Base-by-base conservation (phyloP, 2,888 invertebrate genomes). In the Odontocolon sp. region DNA sequence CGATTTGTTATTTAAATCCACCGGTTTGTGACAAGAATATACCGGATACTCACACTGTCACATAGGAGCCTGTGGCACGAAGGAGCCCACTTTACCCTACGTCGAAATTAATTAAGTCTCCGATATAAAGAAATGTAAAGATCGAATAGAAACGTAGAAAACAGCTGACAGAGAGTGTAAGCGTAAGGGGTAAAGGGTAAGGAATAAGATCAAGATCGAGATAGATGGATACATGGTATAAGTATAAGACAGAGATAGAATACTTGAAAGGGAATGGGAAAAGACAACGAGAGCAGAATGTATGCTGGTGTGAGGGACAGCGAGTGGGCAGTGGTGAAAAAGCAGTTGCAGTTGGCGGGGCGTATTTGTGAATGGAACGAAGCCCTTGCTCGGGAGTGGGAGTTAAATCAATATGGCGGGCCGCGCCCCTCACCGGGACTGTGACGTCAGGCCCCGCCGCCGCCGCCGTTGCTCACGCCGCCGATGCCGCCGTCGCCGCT, bases 291-390 rank as follows among this genome's bases (percentile, higher is more conserved):
- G 45, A 47, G 45, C 63, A 38, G 28, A 61, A 45, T 45, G 21
- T n/a, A 14, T 3, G 61, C n/a, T 54, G 33, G 31, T 38, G 50
- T 47, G 26, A 57, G 42, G 52, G 38, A 56, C 54, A 73, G 52
- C 57, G 56, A 40, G 69, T 72, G 73, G 77, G 73, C 69, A 77
- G 78, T 77, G 68, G 76, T 74, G 77, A 80, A 77, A 77, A 80
- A 81, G 80, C 79, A 81, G 79, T 82, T 81, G 79, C 80, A 79
- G 72, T 61, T 71, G 81, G 80, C 66, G 81, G 82, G 79, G 80
- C 78, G 81, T 84, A 82, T 84, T 84, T 85, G 85, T 86, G 86
- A 85, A 85, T 86, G 86, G 83, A 83, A 83, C 82, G 82, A 82
- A 82, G 82, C 80, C 76, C 77, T 70, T 72, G 66, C 42, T 6